Conservation (phyloP, 2,797 vertebrate genomes). For the Rhabdomys pumilio region DNA sequence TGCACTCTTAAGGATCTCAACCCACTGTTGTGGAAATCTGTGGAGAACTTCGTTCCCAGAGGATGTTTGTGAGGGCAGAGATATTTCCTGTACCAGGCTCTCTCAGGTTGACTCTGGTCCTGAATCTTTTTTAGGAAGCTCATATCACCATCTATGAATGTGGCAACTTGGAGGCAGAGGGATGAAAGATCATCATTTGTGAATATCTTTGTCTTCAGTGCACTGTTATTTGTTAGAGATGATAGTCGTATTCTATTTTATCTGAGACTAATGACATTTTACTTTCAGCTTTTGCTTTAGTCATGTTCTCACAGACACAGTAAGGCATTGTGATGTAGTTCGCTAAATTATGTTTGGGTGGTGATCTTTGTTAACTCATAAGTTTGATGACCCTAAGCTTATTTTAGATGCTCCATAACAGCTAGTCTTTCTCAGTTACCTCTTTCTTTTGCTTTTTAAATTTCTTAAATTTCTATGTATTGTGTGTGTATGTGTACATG, state of each 20-base stretch:
- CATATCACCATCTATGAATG: not conserved
- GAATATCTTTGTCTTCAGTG: not conserved
- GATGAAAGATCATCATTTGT: not conserved
- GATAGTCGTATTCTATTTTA: slow-evolving; percentile 4
- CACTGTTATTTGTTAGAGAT: slow-evolving; percentile 56
- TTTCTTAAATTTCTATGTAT: not conserved
- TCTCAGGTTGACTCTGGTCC: not conserved
- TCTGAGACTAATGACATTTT: slow-evolving; percentile 57
- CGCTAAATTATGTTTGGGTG: not conserved
- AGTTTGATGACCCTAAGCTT: slow-evolving; percentile 41
- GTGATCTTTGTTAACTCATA: not conserved
- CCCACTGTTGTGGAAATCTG: not conserved
- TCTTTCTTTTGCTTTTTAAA: not conserved
- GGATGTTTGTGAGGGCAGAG: not conserved
- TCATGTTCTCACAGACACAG: slow-evolving; percentile 5
- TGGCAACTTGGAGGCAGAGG: not conserved
- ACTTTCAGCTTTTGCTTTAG: slow-evolving; percentile 64
- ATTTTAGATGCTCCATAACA: not conserved
- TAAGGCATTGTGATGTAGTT: not conserved
- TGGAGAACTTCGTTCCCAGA: not conserved
- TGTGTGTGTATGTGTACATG: not conserved
- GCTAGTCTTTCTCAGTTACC: slow-evolving; percentile 11
- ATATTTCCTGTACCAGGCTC: not conserved
- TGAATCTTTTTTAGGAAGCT: not conserved
- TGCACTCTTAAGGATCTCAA: not conserved